A percentile compares a stretch with the other conserved stretches of the same genome.
Conservation (phyloP, 2,113 vertebrate species). For the Mungos mungo region DNA sequence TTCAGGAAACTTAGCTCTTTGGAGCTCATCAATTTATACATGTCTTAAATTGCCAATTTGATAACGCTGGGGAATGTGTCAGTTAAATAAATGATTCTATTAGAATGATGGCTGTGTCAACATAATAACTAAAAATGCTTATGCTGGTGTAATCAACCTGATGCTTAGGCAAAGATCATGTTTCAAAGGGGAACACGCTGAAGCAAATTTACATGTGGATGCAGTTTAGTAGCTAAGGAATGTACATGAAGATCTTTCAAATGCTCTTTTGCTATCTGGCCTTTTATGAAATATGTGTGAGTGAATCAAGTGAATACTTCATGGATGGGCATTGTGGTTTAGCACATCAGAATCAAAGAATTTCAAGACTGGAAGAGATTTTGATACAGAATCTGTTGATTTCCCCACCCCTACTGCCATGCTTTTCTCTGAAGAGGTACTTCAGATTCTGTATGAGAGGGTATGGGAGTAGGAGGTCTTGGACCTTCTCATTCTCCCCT, state of each 20-base stretch:
- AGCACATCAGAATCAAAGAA: background rate
- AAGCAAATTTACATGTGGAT: background rate
- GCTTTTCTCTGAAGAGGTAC: background rate
- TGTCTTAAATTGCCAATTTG: conserved; percentile 31
- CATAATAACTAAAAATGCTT: background rate
- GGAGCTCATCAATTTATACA: background rate
- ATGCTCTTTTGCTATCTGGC: background rate
- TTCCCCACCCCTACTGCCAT: background rate
- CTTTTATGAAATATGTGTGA: background rate
- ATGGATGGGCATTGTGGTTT: background rate
- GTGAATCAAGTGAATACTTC: background rate
- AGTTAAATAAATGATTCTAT: conserved; percentile 22
- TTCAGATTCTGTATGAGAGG: background rate
- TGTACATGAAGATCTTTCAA: background rate
- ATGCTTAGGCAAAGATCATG: background rate
- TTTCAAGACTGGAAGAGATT: background rate
- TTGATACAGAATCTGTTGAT: background rate
- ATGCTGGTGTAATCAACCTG: background rate
- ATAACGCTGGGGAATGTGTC: conserved; percentile 32
- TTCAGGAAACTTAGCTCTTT: conserved; percentile 34
- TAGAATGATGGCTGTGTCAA: background rate
- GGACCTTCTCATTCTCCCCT: background rate
- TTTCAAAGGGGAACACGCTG: background rate
- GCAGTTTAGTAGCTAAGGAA: background rate
- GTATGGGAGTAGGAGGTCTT: background rate